These are phyloP conservation scores for Lytechinus pictus DNA, from an alignment of 35 echinoderm and acorn worm genomes.

Conservation along the genomic window DNA sequence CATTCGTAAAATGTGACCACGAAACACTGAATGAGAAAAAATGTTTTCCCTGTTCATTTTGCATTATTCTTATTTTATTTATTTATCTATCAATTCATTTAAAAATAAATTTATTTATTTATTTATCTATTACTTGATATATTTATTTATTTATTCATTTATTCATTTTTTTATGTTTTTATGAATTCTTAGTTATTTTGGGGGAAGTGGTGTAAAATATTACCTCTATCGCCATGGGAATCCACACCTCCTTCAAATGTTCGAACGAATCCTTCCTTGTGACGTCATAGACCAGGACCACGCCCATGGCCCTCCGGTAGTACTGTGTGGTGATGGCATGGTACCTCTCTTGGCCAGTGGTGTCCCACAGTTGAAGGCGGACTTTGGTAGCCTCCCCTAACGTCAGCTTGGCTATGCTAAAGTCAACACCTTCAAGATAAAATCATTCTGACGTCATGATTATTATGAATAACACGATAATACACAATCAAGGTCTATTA, in stretches of 20 bases:
- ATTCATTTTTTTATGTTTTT: not conserved
- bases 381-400: conserved; percentile 58
- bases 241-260: conserved; percentile 77
- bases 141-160: not conserved
- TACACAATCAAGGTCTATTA: too few relatives aligned
- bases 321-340: conserved; percentile 88
- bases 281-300: conserved; percentile 93
- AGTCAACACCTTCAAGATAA: conserved; percentile 78
- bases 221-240: conserved; percentile 76
- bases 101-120: too few relatives aligned
- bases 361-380: conserved; percentile 91
- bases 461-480: too few relatives aligned
- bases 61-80: too few relatives aligned
- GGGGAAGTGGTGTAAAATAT: not conserved
- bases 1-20: too few relatives aligned
- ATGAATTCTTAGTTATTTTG: not conserved
- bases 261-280: conserved; percentile 66
- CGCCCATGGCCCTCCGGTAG: conserved; percentile 86
- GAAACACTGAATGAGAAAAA: too few relatives aligned
- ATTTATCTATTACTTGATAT: not conserved
- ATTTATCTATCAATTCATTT: too few relatives aligned
- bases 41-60: too few relatives aligned
- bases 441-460: not conserved
- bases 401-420: conserved; percentile 80
- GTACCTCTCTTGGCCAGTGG: conserved; percentile 92